Percentiles rank a stretch among this genome's conserved stretches.
Evolutionary conservation across 2,888 invertebrate species (phyloP).

Genomic region (Linnaemya tessellans): DNA sequence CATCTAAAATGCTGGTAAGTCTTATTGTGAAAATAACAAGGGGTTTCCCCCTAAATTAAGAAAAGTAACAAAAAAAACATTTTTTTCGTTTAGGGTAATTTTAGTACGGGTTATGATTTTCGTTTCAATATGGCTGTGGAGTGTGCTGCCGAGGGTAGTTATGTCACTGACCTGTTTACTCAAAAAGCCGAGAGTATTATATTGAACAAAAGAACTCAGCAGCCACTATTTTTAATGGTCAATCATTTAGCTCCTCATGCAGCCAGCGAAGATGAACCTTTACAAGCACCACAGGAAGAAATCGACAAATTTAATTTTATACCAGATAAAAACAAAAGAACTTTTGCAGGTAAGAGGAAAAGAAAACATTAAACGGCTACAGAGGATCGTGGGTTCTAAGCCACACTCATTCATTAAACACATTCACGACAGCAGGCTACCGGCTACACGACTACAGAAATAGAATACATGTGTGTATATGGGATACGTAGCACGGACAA

Average conservation of each 20-base stretch:
- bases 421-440: too few species aligned
- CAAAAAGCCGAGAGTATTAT: conserved; percentile 87
- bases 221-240: conserved; percentile 91
- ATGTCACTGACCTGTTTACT: conserved; percentile 89
- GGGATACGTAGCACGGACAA: too few species aligned
- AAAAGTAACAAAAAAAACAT: fast-evolving
- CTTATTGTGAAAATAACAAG: too few species aligned
- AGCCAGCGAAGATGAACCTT: conserved; percentile 87
- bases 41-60: too few species aligned
- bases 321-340: conserved; percentile 86
- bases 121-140: conserved; percentile 84
- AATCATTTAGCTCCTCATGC: conserved; percentile 92
- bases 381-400: too few species aligned
- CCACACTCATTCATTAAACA: too few species aligned
- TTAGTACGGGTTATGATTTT: conserved; percentile 84
- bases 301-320: conserved; percentile 88
- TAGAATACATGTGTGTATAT: too few species aligned
- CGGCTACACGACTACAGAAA: too few species aligned
- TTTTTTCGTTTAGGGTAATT: conserved; percentile 42
- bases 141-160: conserved; percentile 85
- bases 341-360: conserved; percentile 89
- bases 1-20: conserved; percentile 83
- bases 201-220: conserved; percentile 79
- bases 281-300: conserved; percentile 90
- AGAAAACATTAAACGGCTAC: too few species aligned